Evolutionary conservation across 2,113 vertebrate species (phyloP).

Genomic region (Nematolebias whitei): DNA sequence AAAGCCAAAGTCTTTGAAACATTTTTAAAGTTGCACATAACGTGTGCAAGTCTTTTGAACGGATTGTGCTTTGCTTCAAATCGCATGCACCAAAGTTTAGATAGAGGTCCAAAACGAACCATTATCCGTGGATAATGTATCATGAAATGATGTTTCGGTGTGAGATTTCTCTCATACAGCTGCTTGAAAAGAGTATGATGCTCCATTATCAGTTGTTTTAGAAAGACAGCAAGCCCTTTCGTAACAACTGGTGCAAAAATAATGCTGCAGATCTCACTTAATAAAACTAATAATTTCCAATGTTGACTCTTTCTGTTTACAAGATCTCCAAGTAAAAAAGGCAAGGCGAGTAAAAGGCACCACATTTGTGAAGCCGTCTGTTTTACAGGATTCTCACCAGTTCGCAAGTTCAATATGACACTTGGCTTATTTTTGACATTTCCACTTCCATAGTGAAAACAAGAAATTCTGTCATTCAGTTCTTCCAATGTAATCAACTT

Average conservation of each 20-base stretch:
- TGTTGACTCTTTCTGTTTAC: neutral
- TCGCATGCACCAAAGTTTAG: conserved; percentile 5
- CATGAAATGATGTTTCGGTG: conserved; percentile 4
- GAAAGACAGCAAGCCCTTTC: neutral
- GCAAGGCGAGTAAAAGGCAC: conserved; percentile 2
- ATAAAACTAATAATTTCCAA: neutral
- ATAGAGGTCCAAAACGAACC: neutral
- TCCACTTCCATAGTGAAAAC: neutral
- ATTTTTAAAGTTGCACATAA: conserved; percentile 2
- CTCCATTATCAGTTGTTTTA: conserved; percentile 5
- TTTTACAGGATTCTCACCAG: conserved; percentile 4
- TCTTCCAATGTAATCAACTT: neutral
- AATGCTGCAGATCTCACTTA: neutral
- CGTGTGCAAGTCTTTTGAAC: neutral
- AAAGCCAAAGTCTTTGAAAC: conserved; percentile 5
- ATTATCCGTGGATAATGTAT: neutral
- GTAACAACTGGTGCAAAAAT: conserved; percentile 12
- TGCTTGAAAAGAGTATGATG: conserved; percentile 1
- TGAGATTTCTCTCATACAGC: neutral
- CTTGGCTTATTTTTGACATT: conserved; percentile 4
- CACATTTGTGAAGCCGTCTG: conserved; percentile 2
- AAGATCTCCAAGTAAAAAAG: conserved; percentile 1
- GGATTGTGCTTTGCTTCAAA: conserved; percentile 1
- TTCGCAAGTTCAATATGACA: neutral
- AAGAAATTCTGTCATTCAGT: neutral